These are phyloP conservation scores for Gadus chalcogrammus DNA, from an alignment of 2,113 vertebrate species.

Conservation along the genomic window DNA sequence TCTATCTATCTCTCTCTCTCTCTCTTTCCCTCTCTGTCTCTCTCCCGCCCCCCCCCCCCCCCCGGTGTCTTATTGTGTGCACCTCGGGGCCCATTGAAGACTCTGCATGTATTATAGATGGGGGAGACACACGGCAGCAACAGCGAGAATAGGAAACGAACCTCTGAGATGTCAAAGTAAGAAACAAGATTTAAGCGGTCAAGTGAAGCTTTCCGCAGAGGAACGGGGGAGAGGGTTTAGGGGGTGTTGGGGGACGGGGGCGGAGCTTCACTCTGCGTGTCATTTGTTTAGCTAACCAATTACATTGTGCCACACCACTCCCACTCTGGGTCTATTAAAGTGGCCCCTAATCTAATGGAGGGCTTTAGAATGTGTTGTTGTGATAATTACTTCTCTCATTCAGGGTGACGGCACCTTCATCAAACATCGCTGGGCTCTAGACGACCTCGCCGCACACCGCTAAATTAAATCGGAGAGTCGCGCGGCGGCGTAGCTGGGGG, in stretches of 20 bases:
- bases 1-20: too few species aligned
- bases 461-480: constrained; percentile 53
- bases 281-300: constrained; percentile 53
- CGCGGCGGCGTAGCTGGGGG: constrained; percentile 29
- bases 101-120: too few species aligned
- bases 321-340: constrained; percentile 62
- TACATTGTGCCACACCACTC: constrained; percentile 56
- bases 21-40: too few species aligned
- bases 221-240: not conserved
- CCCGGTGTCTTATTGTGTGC: too few species aligned
- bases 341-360: constrained; percentile 60
- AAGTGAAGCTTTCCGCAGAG: not conserved
- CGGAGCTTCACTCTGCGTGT: constrained; percentile 30
- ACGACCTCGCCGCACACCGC: constrained; percentile 41
- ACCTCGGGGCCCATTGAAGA: too few species aligned
- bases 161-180: constrained; percentile 16
- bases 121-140: too few species aligned
- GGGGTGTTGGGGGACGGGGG: constrained; percentile 37
- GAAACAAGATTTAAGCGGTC: not conserved
- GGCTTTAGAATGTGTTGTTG: constrained; percentile 61
- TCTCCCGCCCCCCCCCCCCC: too few species aligned
- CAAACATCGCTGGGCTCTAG: constrained; percentile 42
- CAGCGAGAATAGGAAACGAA: too few species aligned
- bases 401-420: constrained; percentile 64
- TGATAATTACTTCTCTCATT: constrained; percentile 66